Base-by-base conservation (phyloP, 2,113 vertebrate genomes). In the Lophochroa leadbeateri region DNA sequence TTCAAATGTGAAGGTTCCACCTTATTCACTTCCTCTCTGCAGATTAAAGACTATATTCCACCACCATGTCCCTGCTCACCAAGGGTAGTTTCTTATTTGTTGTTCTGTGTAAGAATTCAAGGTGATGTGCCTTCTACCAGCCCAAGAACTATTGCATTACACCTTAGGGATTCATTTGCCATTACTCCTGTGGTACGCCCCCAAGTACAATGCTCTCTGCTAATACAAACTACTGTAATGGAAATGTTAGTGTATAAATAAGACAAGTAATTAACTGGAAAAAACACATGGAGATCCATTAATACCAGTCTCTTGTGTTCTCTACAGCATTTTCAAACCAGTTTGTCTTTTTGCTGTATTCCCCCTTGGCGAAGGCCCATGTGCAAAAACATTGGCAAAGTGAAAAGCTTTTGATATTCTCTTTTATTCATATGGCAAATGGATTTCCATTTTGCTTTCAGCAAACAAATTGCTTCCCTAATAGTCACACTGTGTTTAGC, bases 391-490 rank as follows among this genome's bases (percentile, higher is more conserved):
- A 41, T 1, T 25, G 53, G n/a, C 49, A 76, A 85, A 91, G 28
- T 50, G 35, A 85, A 94, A 95, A 80, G 19, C 21, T 69, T 90
- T 3, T 69, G 44, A 68, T 65, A 28, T 68, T 85, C 57, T 82
- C 17, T 79, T 14, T 49, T 87, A 79, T 72, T 94, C 85, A 35
- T 61, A 55, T 11, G 10, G 41, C 44, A 82, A 92, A 91, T 80
- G 15, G 46, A 87, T 76, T 96, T 88, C 55, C 15, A 47, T 86
- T 94, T 86, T 91, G 27, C 57, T 72, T 94, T 61, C 78, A 85
- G 78, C 19, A 91, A 90, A 72, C 6, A 61, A 52, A 12, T 79
- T 76, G 7, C 21, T 61, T 72, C 50, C 14, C 6, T 76, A 64
- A 70, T 4, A 88, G 14, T 43, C 33, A 44, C 20, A 24, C 7